Evolutionary conservation across 2,888 invertebrate genomes (phyloP), one percentile per base, ranked within the genome.

Genomic region (Protodeltote pygarga): DNA sequence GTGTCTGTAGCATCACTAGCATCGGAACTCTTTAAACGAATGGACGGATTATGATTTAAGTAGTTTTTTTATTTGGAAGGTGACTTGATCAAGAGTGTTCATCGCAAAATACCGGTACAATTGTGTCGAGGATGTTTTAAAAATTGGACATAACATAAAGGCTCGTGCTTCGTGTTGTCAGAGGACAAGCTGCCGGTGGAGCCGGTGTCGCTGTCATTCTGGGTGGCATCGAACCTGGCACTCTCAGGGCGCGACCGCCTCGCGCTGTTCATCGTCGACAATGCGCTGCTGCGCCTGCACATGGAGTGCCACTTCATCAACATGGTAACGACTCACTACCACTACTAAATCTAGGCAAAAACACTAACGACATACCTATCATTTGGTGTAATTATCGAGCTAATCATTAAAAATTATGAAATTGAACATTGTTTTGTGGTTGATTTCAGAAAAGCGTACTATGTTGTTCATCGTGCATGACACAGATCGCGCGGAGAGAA

Each of bases 201-300:
- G 40, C 69, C 85, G 53, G 82, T 88, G 71, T 73, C 87, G 74
- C 82, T 92, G 71, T 92, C 92, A 55, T 92, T 86, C 81, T 92
- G 90, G 90, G 85, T 82, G 75, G 89, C 89, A 40, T 83, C 86
- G 25, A 90, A 92, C 82, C 74, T 92, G 76, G 63, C 85, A 73
- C 80, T 89, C 70, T 41, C 82, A 44, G 52, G 70, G 63, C 79
- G 82, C 54, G 90, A 87, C 74, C 79, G 89, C 0, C 79, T 86
- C 5, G 79, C 83, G 65, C 81, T 92, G 37, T 81, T 92, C 76
- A 63, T 46, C 9, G 81, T 77, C 3, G 89, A 89, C 77, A 75
- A 79, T 79, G 88, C 85, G 58, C 79, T 87, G 74, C 77, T 81
- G 68, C 80, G 92, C 4, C 83, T 92, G 65, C 82, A 80, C 73